Evolutionary conservation across 2,888 invertebrate species (phyloP).

Genomic region (Eutolmus rufibarbis): DNA sequence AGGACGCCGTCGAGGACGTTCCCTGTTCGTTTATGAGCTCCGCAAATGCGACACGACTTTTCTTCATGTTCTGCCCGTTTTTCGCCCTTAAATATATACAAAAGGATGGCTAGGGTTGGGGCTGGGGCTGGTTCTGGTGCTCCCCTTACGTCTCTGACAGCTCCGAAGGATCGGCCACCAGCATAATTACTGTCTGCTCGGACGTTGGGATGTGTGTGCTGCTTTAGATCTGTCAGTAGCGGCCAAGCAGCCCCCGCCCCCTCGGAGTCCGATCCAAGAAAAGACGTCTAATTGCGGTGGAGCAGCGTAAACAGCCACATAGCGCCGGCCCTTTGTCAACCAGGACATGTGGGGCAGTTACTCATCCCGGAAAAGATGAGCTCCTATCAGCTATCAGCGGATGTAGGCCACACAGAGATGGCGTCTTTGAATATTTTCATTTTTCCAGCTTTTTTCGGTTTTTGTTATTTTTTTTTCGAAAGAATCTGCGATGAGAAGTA

Average conservation of each 20-base stretch:
- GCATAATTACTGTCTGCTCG: not conserved
- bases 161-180: not conserved
- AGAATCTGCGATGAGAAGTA: not conserved
- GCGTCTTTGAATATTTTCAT: not conserved
- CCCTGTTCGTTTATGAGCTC: slow-evolving; percentile 11
- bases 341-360: not conserved
- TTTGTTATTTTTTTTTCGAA: not conserved
- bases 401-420: not conserved
- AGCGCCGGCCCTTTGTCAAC: not conserved
- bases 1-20: slow-evolving; percentile 25
- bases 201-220: slow-evolving; percentile 16
- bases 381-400: not conserved
- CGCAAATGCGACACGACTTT: slow-evolving; percentile 27
- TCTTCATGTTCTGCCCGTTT: not conserved
- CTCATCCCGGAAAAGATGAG: not conserved
- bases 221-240: slow-evolving; percentile 12
- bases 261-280: not conserved
- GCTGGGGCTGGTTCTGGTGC: not conserved
- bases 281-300: not conserved
- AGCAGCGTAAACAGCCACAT: not conserved
- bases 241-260: not conserved
- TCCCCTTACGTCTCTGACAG: slow-evolving; percentile 8
- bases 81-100: not conserved
- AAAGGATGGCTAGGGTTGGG: not conserved
- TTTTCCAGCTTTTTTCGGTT: not conserved